Evolutionary conservation across 1,140 invertebrate species (phyloP).

Genomic region (Rhizoglyphus robini): DNA sequence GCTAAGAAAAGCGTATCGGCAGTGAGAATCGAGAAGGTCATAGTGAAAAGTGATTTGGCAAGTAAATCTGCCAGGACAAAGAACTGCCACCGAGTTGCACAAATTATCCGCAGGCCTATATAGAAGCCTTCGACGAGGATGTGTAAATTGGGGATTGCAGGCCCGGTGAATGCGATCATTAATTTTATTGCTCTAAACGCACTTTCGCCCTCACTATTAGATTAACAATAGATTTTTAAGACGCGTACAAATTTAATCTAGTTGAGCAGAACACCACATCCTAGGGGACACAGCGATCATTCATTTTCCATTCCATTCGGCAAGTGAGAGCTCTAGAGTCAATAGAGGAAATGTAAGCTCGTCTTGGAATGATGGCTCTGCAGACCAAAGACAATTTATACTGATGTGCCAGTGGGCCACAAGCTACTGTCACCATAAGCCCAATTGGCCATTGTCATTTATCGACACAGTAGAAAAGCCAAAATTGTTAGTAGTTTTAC

Average conservation of each 20-base stretch:
- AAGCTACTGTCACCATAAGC: background rate
- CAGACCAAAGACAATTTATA: conserved; percentile 10
- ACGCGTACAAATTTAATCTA: conserved; percentile 12
- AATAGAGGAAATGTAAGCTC: background rate
- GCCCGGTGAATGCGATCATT: background rate
- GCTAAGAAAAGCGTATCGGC: too few species aligned
- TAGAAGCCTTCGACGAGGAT: too few species aligned
- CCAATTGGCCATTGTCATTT: background rate
- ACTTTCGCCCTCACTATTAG: background rate
- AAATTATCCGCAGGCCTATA: too few species aligned
- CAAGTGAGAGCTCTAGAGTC: background rate
- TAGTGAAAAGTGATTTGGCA: too few species aligned
- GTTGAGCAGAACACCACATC: conserved; percentile 12
- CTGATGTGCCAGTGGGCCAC: background rate
- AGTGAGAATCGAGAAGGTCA: too few species aligned
- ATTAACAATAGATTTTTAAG: conserved; percentile 13
- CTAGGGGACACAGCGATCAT: conserved; percentile 13
- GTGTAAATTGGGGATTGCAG: background rate
- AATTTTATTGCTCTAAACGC: conserved; percentile 2
- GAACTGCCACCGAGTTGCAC: too few species aligned
- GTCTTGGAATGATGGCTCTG: too few species aligned
- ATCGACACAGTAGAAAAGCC: background rate
- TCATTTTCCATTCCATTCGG: background rate
- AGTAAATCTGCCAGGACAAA: too few species aligned
- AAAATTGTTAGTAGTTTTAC: background rate